Evolutionary conservation across 2,888 invertebrate species (phyloP).

Genomic region (Sesia bembeciformis): DNA sequence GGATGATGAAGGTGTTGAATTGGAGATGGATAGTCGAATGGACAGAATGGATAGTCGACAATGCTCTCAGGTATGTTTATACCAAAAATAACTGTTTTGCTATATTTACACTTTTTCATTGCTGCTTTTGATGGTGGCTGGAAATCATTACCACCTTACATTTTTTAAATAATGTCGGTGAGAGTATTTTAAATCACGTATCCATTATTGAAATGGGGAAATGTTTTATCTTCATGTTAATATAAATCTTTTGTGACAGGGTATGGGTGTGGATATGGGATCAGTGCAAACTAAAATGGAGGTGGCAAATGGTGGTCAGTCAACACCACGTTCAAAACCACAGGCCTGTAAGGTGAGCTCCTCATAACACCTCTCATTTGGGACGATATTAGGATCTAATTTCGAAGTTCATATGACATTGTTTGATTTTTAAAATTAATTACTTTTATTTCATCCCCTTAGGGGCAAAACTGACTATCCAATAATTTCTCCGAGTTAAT

Average conservation of each 20-base stretch:
- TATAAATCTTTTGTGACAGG: slow-evolving; percentile 22
- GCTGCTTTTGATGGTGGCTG: neutral
- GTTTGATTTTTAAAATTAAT: too few relatives aligned
- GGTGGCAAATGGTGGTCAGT: slow-evolving; percentile 50
- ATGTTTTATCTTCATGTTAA: too few relatives aligned
- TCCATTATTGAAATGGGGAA: too few relatives aligned
- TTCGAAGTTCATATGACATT: too few relatives aligned
- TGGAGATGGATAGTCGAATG: slow-evolving; percentile 60
- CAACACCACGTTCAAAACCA: slow-evolving; percentile 76
- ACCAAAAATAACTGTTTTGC: neutral
- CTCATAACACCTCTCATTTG: neutral
- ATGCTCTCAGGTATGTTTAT: slow-evolving; percentile 52
- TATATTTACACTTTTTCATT: slow-evolving; percentile 1
- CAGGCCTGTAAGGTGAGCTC: slow-evolving; percentile 79
- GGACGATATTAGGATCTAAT: too few relatives aligned
- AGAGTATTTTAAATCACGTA: too few relatives aligned
- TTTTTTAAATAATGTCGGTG: neutral
- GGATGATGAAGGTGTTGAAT: slow-evolving; percentile 68
- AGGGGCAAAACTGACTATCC: too few relatives aligned
- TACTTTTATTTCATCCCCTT: too few relatives aligned
- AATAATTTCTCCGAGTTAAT: too few relatives aligned
- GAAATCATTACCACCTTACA: too few relatives aligned
- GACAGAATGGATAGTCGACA: slow-evolving; percentile 30
- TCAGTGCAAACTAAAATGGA: slow-evolving; percentile 69
- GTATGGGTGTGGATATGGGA: slow-evolving; percentile 66